Evolutionary conservation across 2,113 vertebrate species (phyloP).

Genomic region (Channa maculata): DNA sequence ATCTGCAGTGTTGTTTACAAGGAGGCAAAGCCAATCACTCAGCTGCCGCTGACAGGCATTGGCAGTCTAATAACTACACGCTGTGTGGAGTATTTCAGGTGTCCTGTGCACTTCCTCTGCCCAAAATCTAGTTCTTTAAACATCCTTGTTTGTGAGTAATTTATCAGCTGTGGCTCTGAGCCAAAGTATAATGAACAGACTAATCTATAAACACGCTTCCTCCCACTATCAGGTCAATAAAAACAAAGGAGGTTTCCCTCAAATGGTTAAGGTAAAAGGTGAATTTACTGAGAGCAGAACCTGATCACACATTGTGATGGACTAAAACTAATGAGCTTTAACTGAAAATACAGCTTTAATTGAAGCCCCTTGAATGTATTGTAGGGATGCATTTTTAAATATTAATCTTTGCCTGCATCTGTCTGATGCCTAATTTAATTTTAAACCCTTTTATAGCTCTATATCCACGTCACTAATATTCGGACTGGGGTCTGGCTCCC

Average conservation of each 20-base stretch:
- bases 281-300: neutral
- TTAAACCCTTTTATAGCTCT: neutral
- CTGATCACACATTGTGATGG: neutral
- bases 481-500: too few species aligned
- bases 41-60: slow-evolving; percentile 31
- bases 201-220: slow-evolving; percentile 17
- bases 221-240: slow-evolving; percentile 29
- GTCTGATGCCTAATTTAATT: neutral
- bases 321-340: slow-evolving; percentile 1
- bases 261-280: neutral
- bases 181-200: slow-evolving; percentile 35
- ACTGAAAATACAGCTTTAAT: neutral
- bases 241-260: slow-evolving; percentile 5
- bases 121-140: slow-evolving; percentile 33
- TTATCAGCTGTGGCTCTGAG: slow-evolving; percentile 43
- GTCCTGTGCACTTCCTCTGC: slow-evolving; percentile 10
- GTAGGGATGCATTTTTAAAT: too few species aligned
- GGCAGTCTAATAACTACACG: slow-evolving; percentile 33
- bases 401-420: neutral
- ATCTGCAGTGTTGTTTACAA: slow-evolving; percentile 38
- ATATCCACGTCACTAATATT: neutral
- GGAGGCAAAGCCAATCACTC: slow-evolving; percentile 30
- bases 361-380: too few species aligned
- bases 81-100: slow-evolving; percentile 21
- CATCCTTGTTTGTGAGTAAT: slow-evolving; percentile 34